These are phyloP conservation scores for Elymnias hypermnestra DNA, from an alignment of 1,140 invertebrate genomes.

Conservation along the genomic window DNA sequence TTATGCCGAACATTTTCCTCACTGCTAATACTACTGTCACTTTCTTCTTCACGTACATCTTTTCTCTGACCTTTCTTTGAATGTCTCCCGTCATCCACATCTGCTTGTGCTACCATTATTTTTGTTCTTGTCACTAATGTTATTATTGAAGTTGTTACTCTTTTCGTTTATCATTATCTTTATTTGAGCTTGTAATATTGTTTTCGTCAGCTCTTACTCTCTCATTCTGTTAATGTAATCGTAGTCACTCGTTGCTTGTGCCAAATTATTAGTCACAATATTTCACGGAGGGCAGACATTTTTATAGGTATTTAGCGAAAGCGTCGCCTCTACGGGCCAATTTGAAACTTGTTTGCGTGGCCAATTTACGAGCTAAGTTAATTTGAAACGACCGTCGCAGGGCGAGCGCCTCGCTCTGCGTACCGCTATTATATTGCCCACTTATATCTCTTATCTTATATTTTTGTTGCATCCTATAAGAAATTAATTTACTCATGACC, in stretches of 20 bases:
- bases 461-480: no score
- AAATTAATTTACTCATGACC: no score
- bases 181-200: background rate
- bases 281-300: constrained; percentile 68
- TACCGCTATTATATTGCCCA: constrained; percentile 29
- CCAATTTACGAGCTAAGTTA: constrained; percentile 56
- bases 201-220: constrained; percentile 6
- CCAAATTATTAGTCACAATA: constrained; percentile 60
- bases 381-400: constrained; percentile 32
- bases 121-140: no score
- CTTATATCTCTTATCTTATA: constrained; percentile 15
- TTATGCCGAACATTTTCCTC: background rate
- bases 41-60: background rate
- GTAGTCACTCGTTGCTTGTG: constrained; percentile 10
- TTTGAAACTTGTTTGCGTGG: constrained; percentile 72
- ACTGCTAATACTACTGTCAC: no score
- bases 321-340: constrained; percentile 67
- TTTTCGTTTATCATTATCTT: background rate
- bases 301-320: constrained; percentile 76
- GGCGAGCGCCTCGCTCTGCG: constrained; percentile 32
- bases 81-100: no score
- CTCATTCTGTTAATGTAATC: background rate
- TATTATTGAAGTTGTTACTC: background rate
- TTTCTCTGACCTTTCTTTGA: no score
- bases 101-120: no score